A percentile compares a stretch with the other conserved stretches of the same genome.
Evolutionary conservation across 2,888 invertebrate species (phyloP).

Genomic region (Drosophila nr. perissopoda): DNA sequence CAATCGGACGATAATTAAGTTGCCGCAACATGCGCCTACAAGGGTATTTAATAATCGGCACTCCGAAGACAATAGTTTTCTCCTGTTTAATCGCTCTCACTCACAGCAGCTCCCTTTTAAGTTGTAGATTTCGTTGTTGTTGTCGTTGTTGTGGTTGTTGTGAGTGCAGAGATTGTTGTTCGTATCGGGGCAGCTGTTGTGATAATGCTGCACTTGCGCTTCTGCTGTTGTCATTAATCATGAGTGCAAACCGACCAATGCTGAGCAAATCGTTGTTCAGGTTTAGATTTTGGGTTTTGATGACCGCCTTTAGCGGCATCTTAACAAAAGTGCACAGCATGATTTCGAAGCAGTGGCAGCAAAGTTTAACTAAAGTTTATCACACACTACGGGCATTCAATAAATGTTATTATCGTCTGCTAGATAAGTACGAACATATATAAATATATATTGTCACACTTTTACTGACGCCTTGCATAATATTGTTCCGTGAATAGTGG

Average conservation of each 20-base stretch:
- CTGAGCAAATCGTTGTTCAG: conserved; percentile 39
- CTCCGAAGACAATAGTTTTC: conserved; percentile 1
- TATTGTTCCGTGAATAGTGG: conserved; percentile 45
- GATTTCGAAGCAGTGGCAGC: conserved; percentile 15
- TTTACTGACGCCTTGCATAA: conserved; percentile 56
- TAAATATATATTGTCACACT: conserved; percentile 13
- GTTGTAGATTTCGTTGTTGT: conserved; percentile 32
- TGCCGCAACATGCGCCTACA: neutral
- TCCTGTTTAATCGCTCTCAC: conserved; percentile 50
- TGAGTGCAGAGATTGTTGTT: conserved; percentile 14
- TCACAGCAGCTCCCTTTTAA: conserved; percentile 62
- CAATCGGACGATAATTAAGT: neutral
- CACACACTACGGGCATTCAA: conserved; percentile 23
- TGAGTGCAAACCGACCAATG: conserved; percentile 28
- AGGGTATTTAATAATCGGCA: conserved; percentile 7
- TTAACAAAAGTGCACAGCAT: conserved; percentile 59
- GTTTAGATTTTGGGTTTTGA: conserved; percentile 31
- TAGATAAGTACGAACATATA: conserved; percentile 18
- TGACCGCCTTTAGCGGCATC: conserved; percentile 44
- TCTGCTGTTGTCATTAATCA: conserved; percentile 31
- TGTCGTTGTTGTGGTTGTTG: conserved; percentile 13
- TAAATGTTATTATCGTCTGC: conserved; percentile 21
- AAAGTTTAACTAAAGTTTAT: conserved; percentile 51
- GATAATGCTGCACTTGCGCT: conserved; percentile 20
- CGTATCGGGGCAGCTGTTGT: conserved; percentile 32